phyloP scores from a whole-genome alignment of 2,888 invertebrate species.

The Dynastes maya region DNA sequence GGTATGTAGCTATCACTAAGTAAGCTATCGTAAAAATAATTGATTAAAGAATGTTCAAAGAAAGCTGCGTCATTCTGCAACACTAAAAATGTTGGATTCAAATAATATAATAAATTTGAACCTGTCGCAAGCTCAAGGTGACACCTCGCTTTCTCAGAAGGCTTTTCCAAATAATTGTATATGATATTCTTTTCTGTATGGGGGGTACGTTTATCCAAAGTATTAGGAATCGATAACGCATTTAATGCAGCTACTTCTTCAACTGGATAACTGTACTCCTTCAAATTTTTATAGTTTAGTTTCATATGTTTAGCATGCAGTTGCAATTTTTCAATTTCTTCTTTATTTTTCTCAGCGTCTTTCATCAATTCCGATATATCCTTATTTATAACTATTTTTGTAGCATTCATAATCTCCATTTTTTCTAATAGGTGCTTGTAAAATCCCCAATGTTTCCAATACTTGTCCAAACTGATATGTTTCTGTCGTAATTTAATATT shows the following conservation, averaged over 20 bases:
- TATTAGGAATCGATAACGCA: constrained; percentile 81
- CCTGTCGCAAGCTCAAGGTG: constrained; percentile 75
- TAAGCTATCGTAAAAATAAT: constrained; percentile 71
- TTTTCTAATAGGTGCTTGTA: constrained; percentile 74
- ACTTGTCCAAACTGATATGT: constrained; percentile 72
- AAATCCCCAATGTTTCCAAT: constrained; percentile 76
- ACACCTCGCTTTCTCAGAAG: constrained; percentile 65
- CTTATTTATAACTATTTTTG: constrained; percentile 71
- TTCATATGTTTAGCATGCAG: constrained; percentile 70
- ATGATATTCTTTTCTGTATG: constrained; percentile 64
- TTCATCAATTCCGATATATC: constrained; percentile 71
- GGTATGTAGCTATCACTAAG: constrained; percentile 74
- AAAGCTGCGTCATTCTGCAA: constrained; percentile 79
- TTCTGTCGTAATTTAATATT: constrained; percentile 75
- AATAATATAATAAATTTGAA: constrained; percentile 74
- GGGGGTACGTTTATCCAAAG: constrained; percentile 78
- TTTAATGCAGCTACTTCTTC: constrained; percentile 80
- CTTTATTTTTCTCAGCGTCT: constrained; percentile 60
- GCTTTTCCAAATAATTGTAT: constrained; percentile 63
- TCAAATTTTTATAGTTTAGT: constrained; percentile 77
- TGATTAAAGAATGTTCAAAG: constrained; percentile 78
- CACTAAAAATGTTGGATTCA: constrained; percentile 76
- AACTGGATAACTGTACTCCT: constrained; percentile 78
- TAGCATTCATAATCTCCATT: constrained; percentile 72
- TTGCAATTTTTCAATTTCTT: constrained; percentile 73